phyloP scores from a whole-genome alignment of 2,888 invertebrate genomes.

The Ptycholaimellus sp. region DNA sequence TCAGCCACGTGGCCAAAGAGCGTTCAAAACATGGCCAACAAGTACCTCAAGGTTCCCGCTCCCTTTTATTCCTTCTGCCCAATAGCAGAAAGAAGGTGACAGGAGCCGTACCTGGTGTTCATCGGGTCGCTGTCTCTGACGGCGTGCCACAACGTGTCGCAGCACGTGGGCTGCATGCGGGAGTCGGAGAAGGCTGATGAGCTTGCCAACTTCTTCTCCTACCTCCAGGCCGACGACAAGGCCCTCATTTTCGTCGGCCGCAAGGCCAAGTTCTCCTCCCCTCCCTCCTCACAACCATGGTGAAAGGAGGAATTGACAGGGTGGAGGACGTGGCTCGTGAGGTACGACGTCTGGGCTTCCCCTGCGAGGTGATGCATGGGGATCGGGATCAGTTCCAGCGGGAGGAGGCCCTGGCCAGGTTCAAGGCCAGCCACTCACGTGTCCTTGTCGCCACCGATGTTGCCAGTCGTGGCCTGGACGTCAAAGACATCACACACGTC shows the following conservation, averaged over 20 bases:
- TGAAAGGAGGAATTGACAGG: too few relatives aligned
- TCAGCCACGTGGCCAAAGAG: constrained; percentile 76
- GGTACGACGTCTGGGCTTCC: constrained; percentile 42
- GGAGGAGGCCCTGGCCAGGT: constrained; percentile 44
- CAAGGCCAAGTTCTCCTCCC: constrained; percentile 46
- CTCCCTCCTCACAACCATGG: too few relatives aligned
- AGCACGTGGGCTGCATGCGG: constrained; percentile 47
- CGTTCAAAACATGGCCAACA: constrained; percentile 57
- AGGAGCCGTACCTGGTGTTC: constrained; percentile 62
- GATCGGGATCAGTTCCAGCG: constrained; percentile 49
- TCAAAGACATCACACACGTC: constrained; percentile 27
- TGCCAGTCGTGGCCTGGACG: constrained; percentile 75
- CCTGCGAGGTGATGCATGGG: constrained; percentile 61
- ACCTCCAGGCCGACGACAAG: constrained; percentile 51
- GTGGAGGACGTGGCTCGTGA: constrained; percentile 63
- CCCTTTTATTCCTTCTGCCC: too few relatives aligned
- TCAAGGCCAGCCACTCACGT: constrained; percentile 48
- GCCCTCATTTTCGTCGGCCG: constrained; percentile 69
- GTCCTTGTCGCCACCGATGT: constrained; percentile 82
- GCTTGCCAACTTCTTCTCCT: constrained; percentile 44
- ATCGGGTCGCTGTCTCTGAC: constrained; percentile 56
- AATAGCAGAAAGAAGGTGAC: too few relatives aligned
- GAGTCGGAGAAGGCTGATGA: constrained; percentile 45
- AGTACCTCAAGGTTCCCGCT: constrained; percentile 69
- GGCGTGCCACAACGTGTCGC: too few relatives aligned